These are phyloP conservation scores for Stenchaetothrips biformis DNA, from an alignment of 2,888 invertebrate genomes.

Conservation along the genomic window DNA sequence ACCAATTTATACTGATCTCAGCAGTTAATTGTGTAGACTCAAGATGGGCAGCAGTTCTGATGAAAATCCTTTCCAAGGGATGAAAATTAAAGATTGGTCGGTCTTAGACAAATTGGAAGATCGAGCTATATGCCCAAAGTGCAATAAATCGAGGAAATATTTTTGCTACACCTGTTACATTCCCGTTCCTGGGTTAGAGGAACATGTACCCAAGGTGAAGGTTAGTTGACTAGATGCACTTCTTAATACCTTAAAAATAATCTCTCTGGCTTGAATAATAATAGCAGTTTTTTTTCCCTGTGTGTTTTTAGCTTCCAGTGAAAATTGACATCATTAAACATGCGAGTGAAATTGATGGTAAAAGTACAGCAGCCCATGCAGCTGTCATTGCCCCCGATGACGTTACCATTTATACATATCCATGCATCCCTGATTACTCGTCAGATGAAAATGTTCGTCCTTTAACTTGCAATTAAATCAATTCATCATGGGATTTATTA, in stretches of 20 bases:
- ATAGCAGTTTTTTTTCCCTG: constrained; percentile 34
- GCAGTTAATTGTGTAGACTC: not conserved
- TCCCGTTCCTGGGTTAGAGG: constrained; percentile 66
- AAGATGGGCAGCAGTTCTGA: constrained; percentile 38
- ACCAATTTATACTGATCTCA: too few species aligned
- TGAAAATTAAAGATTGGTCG: constrained; percentile 58
- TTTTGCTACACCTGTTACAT: constrained; percentile 91
- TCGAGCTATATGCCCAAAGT: constrained; percentile 65
- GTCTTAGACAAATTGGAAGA: constrained; percentile 59
- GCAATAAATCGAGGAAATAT: constrained; percentile 86
- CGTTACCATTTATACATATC: constrained; percentile 80
- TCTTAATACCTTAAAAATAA: not conserved
- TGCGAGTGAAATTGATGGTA: constrained; percentile 88
- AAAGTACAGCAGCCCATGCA: constrained; percentile 93
- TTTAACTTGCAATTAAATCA: constrained; percentile 25
- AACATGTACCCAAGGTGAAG: constrained; percentile 66
- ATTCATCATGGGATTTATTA: constrained; percentile 26
- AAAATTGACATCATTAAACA: constrained; percentile 95
- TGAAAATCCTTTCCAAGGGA: constrained; percentile 54
- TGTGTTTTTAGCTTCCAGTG: constrained; percentile 79
- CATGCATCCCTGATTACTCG: constrained; percentile 77
- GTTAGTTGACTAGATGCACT: constrained; percentile 49
- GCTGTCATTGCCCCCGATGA: constrained; percentile 78
- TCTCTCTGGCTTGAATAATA: not conserved
- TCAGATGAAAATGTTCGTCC: constrained; percentile 52